Conservation (phyloP, 2,113 vertebrate genomes). For the Nannospalax galili region DNA sequence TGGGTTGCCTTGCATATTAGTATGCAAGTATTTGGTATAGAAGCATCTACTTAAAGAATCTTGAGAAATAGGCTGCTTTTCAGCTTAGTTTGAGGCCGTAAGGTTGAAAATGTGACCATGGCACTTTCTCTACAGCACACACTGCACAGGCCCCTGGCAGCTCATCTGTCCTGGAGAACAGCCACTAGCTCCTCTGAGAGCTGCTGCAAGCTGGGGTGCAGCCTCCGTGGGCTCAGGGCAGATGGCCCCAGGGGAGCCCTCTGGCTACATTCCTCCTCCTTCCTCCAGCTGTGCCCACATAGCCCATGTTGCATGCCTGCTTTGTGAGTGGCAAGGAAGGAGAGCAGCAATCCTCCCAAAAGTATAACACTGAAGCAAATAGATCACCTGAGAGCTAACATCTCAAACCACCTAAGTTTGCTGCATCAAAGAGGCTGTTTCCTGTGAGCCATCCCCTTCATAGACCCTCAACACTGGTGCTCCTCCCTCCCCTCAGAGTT, state of each 20-base stretch:
- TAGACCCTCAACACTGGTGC: background rate
- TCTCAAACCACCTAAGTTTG: background rate
- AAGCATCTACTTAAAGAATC: background rate
- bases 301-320: background rate
- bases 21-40: background rate
- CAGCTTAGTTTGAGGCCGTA: background rate
- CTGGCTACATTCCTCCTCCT: background rate
- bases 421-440: background rate
- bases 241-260: background rate
- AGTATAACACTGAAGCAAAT: constrained; percentile 2
- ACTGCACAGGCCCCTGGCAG: background rate
- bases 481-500: background rate
- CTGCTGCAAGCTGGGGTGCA: background rate
- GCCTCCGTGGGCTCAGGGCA: background rate
- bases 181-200: background rate
- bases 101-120: background rate
- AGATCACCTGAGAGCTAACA: background rate
- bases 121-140: background rate
- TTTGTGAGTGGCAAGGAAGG: background rate
- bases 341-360: constrained; percentile 17
- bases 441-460: background rate
- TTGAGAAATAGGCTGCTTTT: background rate
- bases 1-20: background rate
- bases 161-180: background rate
- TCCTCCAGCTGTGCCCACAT: background rate